Conservation (phyloP, 2,888 invertebrate genomes). For the Lottia scabra region DNA sequence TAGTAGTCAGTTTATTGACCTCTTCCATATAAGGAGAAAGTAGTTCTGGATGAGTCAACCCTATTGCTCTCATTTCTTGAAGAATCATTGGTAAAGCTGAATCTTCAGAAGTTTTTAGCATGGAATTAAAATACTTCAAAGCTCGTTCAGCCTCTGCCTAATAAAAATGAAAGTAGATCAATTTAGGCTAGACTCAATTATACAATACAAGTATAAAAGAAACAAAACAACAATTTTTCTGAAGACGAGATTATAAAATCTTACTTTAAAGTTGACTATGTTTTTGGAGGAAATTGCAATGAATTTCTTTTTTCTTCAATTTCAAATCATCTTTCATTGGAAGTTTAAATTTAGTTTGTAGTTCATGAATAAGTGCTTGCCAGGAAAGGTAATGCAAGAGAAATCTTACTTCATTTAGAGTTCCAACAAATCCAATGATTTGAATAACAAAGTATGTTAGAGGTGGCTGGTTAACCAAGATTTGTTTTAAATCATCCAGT, state of each 20-base stretch:
- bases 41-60: slow-evolving; percentile 83
- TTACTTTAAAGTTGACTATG: too few species aligned
- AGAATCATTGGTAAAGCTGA: slow-evolving; percentile 81
- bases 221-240: too few species aligned
- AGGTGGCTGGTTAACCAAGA: slow-evolving; percentile 63
- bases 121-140: slow-evolving; percentile 83
- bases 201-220: too few species aligned
- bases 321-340: too few species aligned
- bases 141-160: slow-evolving; percentile 86
- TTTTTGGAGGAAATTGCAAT: too few species aligned
- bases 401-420: slow-evolving; percentile 62
- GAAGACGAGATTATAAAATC: too few species aligned
- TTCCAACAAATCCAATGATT: slow-evolving; percentile 69
- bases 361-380: too few species aligned
- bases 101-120: slow-evolving; percentile 79
- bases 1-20: slow-evolving; percentile 75
- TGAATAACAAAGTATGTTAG: slow-evolving; percentile 61
- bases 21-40: slow-evolving; percentile 83
- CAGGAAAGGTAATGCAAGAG: neutral
- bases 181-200: neutral
- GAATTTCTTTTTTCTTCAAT: too few species aligned
- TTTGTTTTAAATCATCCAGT: slow-evolving; percentile 76
- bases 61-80: slow-evolving; percentile 84
- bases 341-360: too few species aligned
- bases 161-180: slow-evolving; percentile 30